These are phyloP conservation scores for Hormaphis cornu DNA, from an alignment of 1,140 invertebrate genomes.

Conservation along the genomic window DNA sequence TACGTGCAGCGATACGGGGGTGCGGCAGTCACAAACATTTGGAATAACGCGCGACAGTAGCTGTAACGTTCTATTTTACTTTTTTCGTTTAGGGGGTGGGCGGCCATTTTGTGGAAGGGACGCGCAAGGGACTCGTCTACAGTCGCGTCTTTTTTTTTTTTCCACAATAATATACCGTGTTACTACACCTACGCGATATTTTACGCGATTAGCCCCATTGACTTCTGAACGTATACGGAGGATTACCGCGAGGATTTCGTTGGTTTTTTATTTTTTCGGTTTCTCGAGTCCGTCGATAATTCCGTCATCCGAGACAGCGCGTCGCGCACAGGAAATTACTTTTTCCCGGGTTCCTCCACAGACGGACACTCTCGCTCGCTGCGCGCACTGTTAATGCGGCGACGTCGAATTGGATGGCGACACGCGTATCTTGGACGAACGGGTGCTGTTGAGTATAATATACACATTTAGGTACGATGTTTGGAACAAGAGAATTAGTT, in stretches of 20 bases:
- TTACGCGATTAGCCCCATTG: background rate
- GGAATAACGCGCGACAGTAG: constrained; percentile 13
- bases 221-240: background rate
- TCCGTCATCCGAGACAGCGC: background rate
- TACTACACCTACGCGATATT: no score
- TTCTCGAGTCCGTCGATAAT: constrained; percentile 8
- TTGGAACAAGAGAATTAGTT: no score
- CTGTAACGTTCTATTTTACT: background rate
- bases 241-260: constrained; percentile 14
- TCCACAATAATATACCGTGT: no score
- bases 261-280: background rate
- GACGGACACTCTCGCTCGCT: no score
- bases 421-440: no score
- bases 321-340: constrained; percentile 9
- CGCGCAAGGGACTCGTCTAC: background rate
- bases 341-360: background rate
- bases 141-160: background rate
- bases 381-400: background rate
- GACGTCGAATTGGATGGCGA: constrained; percentile 1
- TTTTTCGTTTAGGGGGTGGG: constrained; percentile 17
- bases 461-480: no score
- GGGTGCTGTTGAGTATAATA: no score
- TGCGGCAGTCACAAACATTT: constrained; percentile 23
- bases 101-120: constrained; percentile 21
- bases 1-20: background rate